phyloP scores from a whole-genome alignment of 2,888 invertebrate genomes.

The Stegophylla sp. region DNA sequence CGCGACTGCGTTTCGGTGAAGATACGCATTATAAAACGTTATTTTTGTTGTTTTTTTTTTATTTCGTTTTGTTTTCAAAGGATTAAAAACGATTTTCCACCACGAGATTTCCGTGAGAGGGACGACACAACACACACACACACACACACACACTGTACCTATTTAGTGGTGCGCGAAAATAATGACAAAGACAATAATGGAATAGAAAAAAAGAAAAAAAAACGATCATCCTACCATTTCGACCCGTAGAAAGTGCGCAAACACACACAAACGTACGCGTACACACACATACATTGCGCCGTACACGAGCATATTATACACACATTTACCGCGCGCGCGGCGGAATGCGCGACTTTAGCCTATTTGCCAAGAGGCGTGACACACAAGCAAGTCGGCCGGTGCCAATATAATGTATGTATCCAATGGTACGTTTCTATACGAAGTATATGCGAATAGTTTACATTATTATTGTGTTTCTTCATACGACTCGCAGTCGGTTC shows the following conservation, averaged over 20 bases:
- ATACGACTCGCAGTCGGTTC: background rate
- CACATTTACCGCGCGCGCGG: background rate
- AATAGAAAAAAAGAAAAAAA: slow-evolving; percentile 41
- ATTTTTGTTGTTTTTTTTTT: background rate
- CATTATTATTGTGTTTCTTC: slow-evolving; percentile 1
- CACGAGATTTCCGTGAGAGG: background rate
- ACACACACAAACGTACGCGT: background rate
- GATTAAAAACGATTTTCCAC: slow-evolving; percentile 45
- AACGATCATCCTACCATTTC: slow-evolving; percentile 49
- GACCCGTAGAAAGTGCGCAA: slow-evolving; percentile 40
- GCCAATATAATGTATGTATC: slow-evolving; percentile 17
- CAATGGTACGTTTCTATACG: slow-evolving; percentile 7
- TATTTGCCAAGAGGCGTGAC: slow-evolving; percentile 58
- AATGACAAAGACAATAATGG: slow-evolving; percentile 27
- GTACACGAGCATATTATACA: too few relatives aligned
- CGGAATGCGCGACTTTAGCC: slow-evolving; percentile 57
- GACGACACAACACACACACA: background rate
- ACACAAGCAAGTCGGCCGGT: slow-evolving; percentile 45
- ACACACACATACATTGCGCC: too few relatives aligned
- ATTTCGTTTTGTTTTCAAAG: too few relatives aligned
- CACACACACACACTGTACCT: too few relatives aligned
- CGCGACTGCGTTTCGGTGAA: background rate
- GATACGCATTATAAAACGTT: background rate
- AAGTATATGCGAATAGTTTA: background rate
- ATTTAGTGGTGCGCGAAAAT: slow-evolving; percentile 31